phyloP scores from a whole-genome alignment of 1,140 invertebrate species.

The Drosophila micromelanica region DNA sequence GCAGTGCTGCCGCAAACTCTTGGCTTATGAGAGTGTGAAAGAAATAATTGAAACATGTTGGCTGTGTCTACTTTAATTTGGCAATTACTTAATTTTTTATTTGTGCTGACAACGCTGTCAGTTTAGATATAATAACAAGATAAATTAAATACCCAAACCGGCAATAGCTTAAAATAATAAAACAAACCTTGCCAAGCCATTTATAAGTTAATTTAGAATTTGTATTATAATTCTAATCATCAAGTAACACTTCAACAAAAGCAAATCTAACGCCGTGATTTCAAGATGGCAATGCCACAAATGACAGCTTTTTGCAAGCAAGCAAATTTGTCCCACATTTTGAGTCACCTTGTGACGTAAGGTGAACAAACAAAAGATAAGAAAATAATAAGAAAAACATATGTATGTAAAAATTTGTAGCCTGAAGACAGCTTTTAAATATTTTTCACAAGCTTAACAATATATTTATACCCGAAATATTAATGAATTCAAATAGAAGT shows the following conservation, averaged over 20 bases:
- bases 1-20: background rate
- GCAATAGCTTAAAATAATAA: background rate
- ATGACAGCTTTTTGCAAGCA: background rate
- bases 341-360: conserved; percentile 15
- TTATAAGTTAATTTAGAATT: no score
- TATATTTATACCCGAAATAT: conserved; percentile 65
- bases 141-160: background rate
- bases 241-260: no score
- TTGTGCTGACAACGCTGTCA: background rate
- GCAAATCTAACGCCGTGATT: no score
- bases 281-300: conserved; percentile 2
- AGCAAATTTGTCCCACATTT: background rate
- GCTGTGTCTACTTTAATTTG: no score
- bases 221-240: no score
- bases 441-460: conserved; percentile 40
- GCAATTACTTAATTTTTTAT: background rate
- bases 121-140: background rate
- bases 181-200: no score
- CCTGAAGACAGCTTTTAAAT: conserved; percentile 40
- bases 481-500: conserved; percentile 30
- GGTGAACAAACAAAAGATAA: conserved; percentile 19
- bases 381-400: background rate
- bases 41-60: no score
- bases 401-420: background rate
- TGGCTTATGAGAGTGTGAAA: no score